phyloP scores from a whole-genome alignment of 2,888 invertebrate genomes.

The Lampropteryx suffumata region DNA sequence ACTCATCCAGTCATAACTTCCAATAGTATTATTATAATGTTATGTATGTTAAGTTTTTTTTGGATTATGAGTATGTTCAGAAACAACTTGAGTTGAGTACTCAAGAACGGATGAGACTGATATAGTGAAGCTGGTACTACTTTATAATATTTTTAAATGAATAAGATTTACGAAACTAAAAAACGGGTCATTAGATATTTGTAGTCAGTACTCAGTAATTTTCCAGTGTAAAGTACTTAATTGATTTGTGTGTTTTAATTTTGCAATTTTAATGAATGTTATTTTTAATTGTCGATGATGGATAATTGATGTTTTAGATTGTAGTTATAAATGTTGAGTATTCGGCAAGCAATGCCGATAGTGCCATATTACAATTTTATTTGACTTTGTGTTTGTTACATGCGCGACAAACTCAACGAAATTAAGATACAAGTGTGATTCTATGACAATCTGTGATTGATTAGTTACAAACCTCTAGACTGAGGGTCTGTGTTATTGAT shows the following conservation, averaged over 20 bases:
- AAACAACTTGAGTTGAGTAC: too few species aligned
- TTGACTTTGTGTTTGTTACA: constrained; percentile 31
- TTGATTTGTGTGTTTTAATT: constrained; percentile 21
- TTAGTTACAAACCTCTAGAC: constrained; percentile 14
- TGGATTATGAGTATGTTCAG: constrained; percentile 33
- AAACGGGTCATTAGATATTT: constrained; percentile 15
- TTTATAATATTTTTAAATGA: not conserved
- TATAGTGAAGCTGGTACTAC: too few species aligned
- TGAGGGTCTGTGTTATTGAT: constrained; percentile 18
- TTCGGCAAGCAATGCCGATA: constrained; percentile 10
- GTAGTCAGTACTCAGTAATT: not conserved
- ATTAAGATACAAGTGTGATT: constrained; percentile 15
- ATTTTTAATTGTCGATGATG: constrained; percentile 31
- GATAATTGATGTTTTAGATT: constrained; percentile 23
- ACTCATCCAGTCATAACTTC: not conserved
- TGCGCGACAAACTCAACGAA: constrained; percentile 24
- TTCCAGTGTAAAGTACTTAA: too few species aligned
- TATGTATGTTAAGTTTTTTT: constrained; percentile 13
- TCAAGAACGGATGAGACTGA: too few species aligned
- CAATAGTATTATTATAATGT: constrained; percentile 16
- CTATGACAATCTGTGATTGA: constrained; percentile 26
- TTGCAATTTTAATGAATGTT: constrained; percentile 28
- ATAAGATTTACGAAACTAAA: not conserved
- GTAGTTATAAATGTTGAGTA: constrained; percentile 18
- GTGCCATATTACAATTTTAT: constrained; percentile 24